These are phyloP conservation scores for Gallirallus australis DNA, from an alignment of 2,797 vertebrate genomes.

Conservation along the genomic window DNA sequence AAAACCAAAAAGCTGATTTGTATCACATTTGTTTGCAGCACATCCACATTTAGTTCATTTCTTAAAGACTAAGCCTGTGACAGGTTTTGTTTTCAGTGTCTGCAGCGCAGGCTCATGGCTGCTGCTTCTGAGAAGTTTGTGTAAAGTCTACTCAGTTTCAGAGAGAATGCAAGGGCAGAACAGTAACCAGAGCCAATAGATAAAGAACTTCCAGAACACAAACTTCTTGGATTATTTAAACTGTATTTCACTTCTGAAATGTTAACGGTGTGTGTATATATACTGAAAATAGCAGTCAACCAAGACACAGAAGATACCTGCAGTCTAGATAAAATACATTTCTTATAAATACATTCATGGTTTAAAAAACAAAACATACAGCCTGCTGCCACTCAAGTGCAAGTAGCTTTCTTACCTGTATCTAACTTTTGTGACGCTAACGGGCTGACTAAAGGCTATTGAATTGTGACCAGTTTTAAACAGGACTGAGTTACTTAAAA, in stretches of 20 bases:
- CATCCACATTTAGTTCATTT: neutral
- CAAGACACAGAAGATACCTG: neutral
- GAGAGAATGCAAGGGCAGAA: neutral
- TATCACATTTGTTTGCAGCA: neutral
- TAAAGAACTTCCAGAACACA: neutral
- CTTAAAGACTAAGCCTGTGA: rapidly evolving
- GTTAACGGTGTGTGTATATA: neutral
- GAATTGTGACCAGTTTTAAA: slow-evolving; percentile 34
- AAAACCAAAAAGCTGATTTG: neutral
- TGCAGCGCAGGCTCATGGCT: rapidly evolving
- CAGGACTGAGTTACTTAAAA: slow-evolving; percentile 14
- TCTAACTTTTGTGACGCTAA: slow-evolving; percentile 30
- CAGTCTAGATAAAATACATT: slow-evolving; percentile 10
- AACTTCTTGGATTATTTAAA: slow-evolving; percentile 24
- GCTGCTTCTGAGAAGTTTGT: neutral
- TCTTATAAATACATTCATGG: slow-evolving; percentile 48
- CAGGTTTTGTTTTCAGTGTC: neutral
- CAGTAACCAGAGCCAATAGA: neutral
- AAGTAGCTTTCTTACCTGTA: neutral
- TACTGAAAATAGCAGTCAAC: neutral
- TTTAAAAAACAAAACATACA: neutral
- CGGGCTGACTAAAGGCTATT: neutral
- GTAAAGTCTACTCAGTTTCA: neutral
- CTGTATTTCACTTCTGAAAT: slow-evolving; percentile 54
- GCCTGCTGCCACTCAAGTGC: neutral